Percentiles rank a stretch among this genome's conserved stretches.
These are phyloP conservation scores for Linnaemya tessellans DNA, from an alignment of 2,888 invertebrate genomes.

Conservation along the genomic window DNA sequence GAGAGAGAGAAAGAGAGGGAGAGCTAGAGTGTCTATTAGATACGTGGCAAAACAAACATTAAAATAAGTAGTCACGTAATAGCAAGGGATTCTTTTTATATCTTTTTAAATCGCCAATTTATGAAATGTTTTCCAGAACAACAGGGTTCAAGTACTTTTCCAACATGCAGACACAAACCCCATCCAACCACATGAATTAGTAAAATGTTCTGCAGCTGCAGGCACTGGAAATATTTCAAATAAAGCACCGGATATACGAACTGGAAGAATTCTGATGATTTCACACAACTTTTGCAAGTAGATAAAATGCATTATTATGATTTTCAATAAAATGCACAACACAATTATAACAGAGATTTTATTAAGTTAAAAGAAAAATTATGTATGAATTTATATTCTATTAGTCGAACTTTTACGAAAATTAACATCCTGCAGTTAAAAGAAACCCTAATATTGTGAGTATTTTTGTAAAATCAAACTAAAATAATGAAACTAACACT, in stretches of 20 bases:
- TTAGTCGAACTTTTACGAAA: too few species aligned
- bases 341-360: too few species aligned
- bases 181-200: constrained; percentile 46
- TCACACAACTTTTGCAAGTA: background rate
- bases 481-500: too few species aligned
- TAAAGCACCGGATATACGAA: constrained; percentile 35
- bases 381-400: too few species aligned
- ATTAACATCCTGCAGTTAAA: too few species aligned
- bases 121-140: background rate
- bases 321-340: background rate
- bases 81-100: background rate
- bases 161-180: background rate
- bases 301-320: background rate
- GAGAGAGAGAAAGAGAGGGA: too few species aligned
- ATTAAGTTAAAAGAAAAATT: too few species aligned
- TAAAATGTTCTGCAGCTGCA: constrained; percentile 9
- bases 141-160: constrained; percentile 9
- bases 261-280: background rate
- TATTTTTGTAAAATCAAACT: too few species aligned
- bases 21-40: too few species aligned
- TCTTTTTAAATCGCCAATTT: background rate
- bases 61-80: background rate
- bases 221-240: constrained; percentile 34
- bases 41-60: too few species aligned
- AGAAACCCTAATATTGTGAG: too few species aligned